These are phyloP conservation scores for Hucho hucho DNA, from an alignment of 2,113 vertebrate species.

Conservation along the genomic window DNA sequence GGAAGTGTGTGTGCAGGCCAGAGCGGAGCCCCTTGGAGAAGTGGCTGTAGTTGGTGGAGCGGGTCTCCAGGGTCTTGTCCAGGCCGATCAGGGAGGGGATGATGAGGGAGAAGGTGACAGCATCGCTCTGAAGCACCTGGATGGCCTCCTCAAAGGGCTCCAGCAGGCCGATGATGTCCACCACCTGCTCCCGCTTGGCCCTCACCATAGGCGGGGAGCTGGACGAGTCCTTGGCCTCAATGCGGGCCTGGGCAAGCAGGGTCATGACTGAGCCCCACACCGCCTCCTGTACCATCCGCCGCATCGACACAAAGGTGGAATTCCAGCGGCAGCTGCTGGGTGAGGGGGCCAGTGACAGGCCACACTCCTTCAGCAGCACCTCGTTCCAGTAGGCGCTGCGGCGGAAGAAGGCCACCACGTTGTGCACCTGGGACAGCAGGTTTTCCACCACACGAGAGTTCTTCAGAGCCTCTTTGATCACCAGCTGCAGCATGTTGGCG, in stretches of 20 bases:
- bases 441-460: constrained; percentile 72
- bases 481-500: constrained; percentile 57
- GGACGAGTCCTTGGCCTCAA: constrained; percentile 57
- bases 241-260: constrained; percentile 68
- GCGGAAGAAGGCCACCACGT: constrained; percentile 73
- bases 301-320: constrained; percentile 64
- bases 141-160: constrained; percentile 72
- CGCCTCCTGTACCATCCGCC: constrained; percentile 62
- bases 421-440: constrained; percentile 67
- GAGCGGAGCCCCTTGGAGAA: constrained; percentile 69
- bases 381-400: constrained; percentile 72
- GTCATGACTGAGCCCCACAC: constrained; percentile 63
- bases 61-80: constrained; percentile 63
- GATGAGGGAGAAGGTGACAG: constrained; percentile 63
- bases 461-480: constrained; percentile 74
- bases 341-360: constrained; percentile 60
- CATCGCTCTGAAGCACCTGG: constrained; percentile 68
- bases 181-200: constrained; percentile 68
- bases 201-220: constrained; percentile 66
- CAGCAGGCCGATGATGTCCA: constrained; percentile 69
- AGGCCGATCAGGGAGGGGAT: constrained; percentile 68
- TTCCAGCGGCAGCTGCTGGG: constrained; percentile 68
- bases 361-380: constrained; percentile 65
- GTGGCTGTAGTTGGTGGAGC: constrained; percentile 57
- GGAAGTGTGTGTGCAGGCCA: constrained; percentile 64